Base-by-base conservation (phyloP, 2,113 vertebrate species). In the Globicephala melas region DNA sequence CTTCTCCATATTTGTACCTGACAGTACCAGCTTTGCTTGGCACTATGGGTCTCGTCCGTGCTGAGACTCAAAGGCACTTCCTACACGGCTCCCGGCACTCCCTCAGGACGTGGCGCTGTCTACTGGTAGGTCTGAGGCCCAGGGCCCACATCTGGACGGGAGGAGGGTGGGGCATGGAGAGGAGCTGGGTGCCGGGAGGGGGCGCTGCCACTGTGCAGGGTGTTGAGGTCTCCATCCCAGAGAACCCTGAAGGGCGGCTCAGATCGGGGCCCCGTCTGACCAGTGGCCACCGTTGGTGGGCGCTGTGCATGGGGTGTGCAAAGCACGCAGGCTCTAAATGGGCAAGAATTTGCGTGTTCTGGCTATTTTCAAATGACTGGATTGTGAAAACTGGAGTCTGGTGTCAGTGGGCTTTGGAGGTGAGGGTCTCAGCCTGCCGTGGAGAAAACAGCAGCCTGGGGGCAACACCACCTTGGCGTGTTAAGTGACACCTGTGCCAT, bases 181-280 rank as follows among this genome's bases (percentile, higher is more conserved):
- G 36, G 9, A 81, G 25, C 41, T 0, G n/a, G 25, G 2, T 10
- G 28, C 2, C 5, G 5, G 80, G 3, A 10, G 14, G 70, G 70
- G 7, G 2, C 2, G 18, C 21, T 84, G 2, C 47, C 26, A n/a
- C 41, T 47, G 21, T 23, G 5, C 33, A 14, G 6, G 10, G 47
- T 5, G 25, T 47, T 65, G 17, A 1, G 18, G 41, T 15, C 33
- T 47, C 14, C 14, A 21, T n/a, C 6, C 21, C 63, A 76, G n/a
- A 33, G 44, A 85, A 65, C 8, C 3, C 41, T 14, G 28, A 14
- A 31, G 18, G n/a, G 25, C 5, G 17, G 17, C 12, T 15, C 15
- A 23, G 58, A 11, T 26, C 28, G 23, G 21, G 8, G n/a, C 10
- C 17, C 4, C 20, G 1, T 67, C 15, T 79, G 15, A 36, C 50